Percentiles rank a stretch among this genome's conserved stretches.
Conservation (phyloP, 2,113 vertebrate genomes). For the Grammatotria lemairii region DNA sequence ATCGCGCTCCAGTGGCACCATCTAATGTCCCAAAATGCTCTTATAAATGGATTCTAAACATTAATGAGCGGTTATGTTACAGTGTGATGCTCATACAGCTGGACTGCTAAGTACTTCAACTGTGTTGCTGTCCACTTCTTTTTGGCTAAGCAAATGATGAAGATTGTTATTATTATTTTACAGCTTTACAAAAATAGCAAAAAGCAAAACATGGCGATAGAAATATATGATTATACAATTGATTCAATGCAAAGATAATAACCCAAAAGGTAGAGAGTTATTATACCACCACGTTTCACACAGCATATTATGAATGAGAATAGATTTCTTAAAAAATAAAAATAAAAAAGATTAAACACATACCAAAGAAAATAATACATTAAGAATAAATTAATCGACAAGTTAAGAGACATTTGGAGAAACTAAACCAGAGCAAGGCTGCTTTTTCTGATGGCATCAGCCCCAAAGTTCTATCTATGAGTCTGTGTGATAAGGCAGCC, state of each 20-base stretch:
- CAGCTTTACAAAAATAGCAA: background rate
- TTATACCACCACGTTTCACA: background rate
- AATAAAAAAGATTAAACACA: background rate
- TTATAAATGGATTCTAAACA: background rate
- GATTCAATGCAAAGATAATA: background rate
- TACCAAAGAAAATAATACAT: background rate
- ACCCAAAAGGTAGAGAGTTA: background rate
- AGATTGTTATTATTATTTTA: background rate
- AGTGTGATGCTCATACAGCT: background rate
- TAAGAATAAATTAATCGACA: background rate
- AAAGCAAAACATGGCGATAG: background rate
- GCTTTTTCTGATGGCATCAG: background rate
- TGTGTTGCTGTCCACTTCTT: background rate
- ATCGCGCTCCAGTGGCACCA: background rate
- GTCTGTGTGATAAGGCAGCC: background rate
- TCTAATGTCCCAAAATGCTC: background rate
- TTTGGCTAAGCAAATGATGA: background rate
- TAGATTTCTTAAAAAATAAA: background rate
- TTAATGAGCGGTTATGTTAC: background rate
- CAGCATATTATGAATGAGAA: background rate
- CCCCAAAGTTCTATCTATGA: background rate
- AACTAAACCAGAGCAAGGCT: background rate
- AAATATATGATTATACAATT: background rate
- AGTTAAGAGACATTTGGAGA: background rate
- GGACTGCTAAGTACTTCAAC: background rate